Evolutionary conservation across 2,888 invertebrate genomes (phyloP).

Genomic region (Acutogordius australiensis): DNA sequence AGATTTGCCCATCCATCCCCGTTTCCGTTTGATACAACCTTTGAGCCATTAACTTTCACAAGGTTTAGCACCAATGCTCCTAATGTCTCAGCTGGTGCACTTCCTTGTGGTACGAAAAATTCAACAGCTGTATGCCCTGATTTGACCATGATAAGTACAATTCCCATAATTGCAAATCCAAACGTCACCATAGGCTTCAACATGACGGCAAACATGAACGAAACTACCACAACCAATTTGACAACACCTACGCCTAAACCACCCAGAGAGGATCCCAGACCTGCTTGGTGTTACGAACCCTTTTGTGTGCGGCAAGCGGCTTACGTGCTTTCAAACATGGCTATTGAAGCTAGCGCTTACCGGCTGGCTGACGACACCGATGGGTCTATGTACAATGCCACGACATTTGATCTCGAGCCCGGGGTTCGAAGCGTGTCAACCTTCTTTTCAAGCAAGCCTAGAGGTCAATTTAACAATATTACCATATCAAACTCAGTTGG

Average conservation of each 20-base stretch:
- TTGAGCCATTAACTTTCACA: not conserved
- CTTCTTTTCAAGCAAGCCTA: not conserved
- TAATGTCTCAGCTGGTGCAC: no score
- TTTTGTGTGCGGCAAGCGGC: not conserved
- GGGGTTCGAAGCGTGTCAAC: not conserved
- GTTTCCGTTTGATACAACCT: not conserved
- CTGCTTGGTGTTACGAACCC: constrained; percentile 9
- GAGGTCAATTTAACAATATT: no score
- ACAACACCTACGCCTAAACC: not conserved
- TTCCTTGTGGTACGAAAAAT: no score
- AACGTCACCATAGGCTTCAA: no score
- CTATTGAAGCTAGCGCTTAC: no score
- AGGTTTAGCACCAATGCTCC: no score
- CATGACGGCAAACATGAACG: not conserved
- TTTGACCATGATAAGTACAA: not conserved
- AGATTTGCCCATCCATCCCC: no score
- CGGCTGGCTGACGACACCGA: no score
- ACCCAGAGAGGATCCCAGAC: not conserved
- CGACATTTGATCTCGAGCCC: no score
- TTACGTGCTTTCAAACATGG: constrained; percentile 4
- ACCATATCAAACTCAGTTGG: no score
- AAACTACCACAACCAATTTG: not conserved
- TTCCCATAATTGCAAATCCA: no score
- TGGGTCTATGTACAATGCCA: not conserved
- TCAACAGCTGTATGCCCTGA: no score